Conservation (phyloP, 2,797 vertebrate species). For the Notamacropus eugenii region DNA sequence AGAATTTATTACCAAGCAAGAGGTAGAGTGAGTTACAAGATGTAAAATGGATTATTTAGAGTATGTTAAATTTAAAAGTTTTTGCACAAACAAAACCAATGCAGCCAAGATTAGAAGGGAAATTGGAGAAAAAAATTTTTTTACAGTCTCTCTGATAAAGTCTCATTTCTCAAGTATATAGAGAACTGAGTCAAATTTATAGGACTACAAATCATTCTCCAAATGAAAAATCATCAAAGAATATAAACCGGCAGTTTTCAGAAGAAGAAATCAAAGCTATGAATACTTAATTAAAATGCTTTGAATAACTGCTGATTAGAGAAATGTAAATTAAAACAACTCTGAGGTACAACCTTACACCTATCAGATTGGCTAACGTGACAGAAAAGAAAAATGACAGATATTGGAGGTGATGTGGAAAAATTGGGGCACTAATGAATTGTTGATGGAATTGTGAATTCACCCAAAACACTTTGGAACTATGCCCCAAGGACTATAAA, state of each 20-base stretch:
- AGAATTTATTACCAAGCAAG: not conserved
- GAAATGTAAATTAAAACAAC: not conserved
- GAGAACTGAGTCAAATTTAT: not conserved
- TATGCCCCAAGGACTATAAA: not conserved
- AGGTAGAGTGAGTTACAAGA: not conserved
- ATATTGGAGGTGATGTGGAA: not conserved
- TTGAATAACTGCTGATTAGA: not conserved
- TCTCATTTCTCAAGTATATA: not conserved
- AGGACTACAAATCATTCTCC: not conserved
- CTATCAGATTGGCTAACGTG: not conserved
- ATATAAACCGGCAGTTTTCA: not conserved
- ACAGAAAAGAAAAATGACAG: not conserved
- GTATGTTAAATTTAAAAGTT: not conserved
- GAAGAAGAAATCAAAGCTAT: not conserved
- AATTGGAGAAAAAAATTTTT: not conserved
- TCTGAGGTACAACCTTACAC: not conserved
- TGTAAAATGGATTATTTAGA: not conserved
- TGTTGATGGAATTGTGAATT: not conserved
- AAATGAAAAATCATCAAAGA: not conserved
- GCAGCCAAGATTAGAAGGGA: not conserved
- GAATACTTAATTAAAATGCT: not conserved
- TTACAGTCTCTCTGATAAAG: not conserved
- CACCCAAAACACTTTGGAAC: not conserved
- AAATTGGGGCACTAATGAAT: not conserved
- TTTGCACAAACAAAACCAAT: not conserved